phyloP scores from a whole-genome alignment of 2,888 invertebrate species.

The Drosophila falleni region DNA sequence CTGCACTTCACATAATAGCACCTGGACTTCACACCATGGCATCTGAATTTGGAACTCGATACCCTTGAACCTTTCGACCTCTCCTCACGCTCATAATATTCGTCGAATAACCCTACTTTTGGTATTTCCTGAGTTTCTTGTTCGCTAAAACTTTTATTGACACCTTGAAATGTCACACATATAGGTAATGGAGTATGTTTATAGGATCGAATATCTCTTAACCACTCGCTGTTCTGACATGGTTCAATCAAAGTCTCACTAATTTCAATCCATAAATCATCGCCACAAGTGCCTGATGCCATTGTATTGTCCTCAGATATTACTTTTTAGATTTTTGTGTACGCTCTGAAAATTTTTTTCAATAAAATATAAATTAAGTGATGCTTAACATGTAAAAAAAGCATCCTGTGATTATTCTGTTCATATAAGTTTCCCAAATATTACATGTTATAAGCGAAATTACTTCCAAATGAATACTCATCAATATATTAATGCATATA shows the following conservation, averaged over 20 bases:
- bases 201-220: neutral
- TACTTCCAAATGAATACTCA: neutral
- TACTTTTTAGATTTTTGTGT: neutral
- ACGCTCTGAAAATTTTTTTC: neutral
- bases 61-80: neutral
- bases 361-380: neutral
- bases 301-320: neutral
- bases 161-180: neutral
- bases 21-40: neutral
- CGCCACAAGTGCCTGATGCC: slow-evolving; percentile 4
- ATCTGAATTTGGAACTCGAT: neutral
- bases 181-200: neutral
- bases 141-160: accelerated
- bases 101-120: slow-evolving; percentile 27
- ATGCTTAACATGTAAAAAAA: neutral
- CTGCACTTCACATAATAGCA: neutral
- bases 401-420: neutral
- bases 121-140: slow-evolving; percentile 22
- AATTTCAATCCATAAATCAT: slow-evolving; percentile 30
- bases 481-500: slow-evolving; percentile 43
- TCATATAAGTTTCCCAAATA: neutral
- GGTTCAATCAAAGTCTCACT: neutral
- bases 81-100: neutral
- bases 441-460: no score
- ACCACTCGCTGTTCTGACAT: neutral